Conservation (phyloP, 2,797 vertebrate genomes). For the Nyctibius grandis region DNA sequence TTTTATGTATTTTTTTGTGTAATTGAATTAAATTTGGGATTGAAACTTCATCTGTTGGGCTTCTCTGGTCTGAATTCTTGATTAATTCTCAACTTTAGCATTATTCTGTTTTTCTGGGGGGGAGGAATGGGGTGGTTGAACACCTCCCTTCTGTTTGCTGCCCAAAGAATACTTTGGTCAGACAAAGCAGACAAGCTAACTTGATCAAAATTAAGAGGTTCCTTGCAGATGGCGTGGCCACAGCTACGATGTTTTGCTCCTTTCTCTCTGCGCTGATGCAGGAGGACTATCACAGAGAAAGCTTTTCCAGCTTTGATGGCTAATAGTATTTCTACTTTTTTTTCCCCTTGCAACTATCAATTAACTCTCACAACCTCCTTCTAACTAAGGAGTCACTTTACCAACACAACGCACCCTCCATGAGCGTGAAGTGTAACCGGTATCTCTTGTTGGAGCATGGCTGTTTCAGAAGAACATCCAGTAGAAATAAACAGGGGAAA, state of each 20-base stretch:
- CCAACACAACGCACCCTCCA: fast-evolving
- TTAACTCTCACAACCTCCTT: neutral
- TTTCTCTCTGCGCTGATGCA: neutral
- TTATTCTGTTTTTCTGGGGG: too few relatives aligned
- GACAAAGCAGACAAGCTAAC: neutral
- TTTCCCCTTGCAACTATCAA: neutral
- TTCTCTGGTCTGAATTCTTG: neutral
- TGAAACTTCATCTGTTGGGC: neutral
- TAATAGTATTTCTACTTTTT: neutral
- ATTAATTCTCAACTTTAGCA: neutral
- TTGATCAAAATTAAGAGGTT: neutral
- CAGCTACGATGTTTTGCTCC: neutral
- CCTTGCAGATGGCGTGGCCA: neutral
- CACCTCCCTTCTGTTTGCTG: neutral
- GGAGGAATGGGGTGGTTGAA: neutral
- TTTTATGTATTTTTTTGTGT: too few relatives aligned
- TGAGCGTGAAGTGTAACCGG: fast-evolving
- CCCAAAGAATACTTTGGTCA: fast-evolving
- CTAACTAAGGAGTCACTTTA: neutral
- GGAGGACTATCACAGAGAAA: neutral
- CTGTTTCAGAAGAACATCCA: neutral
- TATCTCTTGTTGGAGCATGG: neutral
- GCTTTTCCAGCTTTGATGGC: neutral
- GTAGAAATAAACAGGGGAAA: neutral
- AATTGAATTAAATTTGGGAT: neutral